Evolutionary conservation across 2,888 invertebrate species (phyloP).

Genomic region (Nasonovia ribisnigri): DNA sequence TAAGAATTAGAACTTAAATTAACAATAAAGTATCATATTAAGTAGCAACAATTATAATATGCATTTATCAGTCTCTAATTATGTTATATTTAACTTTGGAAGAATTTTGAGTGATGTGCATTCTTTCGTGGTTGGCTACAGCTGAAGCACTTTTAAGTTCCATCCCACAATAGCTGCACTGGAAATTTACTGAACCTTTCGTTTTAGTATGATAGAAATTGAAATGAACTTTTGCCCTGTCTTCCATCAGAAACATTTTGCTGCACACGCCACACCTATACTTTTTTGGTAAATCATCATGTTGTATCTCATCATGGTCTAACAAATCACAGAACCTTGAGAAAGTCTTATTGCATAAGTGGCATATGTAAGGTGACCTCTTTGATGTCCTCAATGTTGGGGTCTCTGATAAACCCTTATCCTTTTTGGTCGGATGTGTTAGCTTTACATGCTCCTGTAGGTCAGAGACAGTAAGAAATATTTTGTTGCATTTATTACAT

Average conservation of each 20-base stretch:
- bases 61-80: conserved; percentile 47
- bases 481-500: conserved; percentile 61
- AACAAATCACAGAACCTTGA: conserved; percentile 66
- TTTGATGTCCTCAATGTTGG: not conserved
- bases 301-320: conserved; percentile 66
- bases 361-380: conserved; percentile 57
- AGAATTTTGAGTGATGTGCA: conserved; percentile 50
- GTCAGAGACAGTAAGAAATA: conserved; percentile 49
- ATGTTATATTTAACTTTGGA: conserved; percentile 33
- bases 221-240: conserved; percentile 65
- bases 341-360: conserved; percentile 66
- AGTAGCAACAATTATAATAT: not conserved
- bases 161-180: conserved; percentile 57
- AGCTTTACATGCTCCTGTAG: conserved; percentile 36
- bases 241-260: conserved; percentile 66
- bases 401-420: not conserved
- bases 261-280: conserved; percentile 66
- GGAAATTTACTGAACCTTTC: conserved; percentile 56
- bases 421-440: conserved; percentile 34
- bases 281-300: conserved; percentile 65
- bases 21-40: not conserved
- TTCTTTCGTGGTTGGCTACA: conserved; percentile 58
- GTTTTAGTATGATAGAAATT: conserved; percentile 66
- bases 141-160: conserved; percentile 60
- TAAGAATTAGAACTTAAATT: not conserved